phyloP scores from a whole-genome alignment of 2,797 vertebrate genomes.

The Pangasius larnaudii region DNA sequence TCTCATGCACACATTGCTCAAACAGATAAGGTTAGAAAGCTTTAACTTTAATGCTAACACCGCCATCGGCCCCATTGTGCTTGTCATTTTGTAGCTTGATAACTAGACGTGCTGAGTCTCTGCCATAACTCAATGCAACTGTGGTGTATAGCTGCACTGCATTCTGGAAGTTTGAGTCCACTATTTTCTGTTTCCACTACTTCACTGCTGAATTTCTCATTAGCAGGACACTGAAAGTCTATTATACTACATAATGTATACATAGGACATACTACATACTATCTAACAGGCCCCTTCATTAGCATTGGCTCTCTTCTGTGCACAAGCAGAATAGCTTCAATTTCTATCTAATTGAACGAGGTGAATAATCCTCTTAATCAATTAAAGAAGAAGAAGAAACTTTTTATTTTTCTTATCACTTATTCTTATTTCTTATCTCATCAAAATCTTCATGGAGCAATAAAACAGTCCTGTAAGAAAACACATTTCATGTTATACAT shows the following conservation, averaged over 20 bases:
- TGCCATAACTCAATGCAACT: background rate
- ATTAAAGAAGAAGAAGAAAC: background rate
- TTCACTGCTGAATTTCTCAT: background rate
- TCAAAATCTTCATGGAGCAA: background rate
- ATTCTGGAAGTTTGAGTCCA: background rate
- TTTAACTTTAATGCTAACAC: background rate
- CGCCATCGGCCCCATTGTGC: no score
- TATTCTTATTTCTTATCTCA: no score
- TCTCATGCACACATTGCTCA: background rate
- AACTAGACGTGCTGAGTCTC: background rate
- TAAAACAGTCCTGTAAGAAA: background rate
- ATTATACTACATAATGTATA: background rate
- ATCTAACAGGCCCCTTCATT: background rate
- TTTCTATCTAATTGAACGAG: background rate
- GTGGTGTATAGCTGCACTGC: background rate
- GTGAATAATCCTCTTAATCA: background rate
- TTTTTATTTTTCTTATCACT: background rate
- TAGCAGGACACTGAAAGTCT: background rate
- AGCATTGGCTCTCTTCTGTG: background rate
- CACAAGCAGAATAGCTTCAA: background rate
- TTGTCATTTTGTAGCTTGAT: background rate
- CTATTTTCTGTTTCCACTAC: background rate
- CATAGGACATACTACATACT: background rate
- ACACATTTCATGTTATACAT: background rate
- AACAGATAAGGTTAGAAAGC: background rate